A percentile compares a stretch with the other conserved stretches of the same genome.
Evolutionary conservation across 1,140 invertebrate species (phyloP).

Genomic region (Drosophila mojavensis): DNA sequence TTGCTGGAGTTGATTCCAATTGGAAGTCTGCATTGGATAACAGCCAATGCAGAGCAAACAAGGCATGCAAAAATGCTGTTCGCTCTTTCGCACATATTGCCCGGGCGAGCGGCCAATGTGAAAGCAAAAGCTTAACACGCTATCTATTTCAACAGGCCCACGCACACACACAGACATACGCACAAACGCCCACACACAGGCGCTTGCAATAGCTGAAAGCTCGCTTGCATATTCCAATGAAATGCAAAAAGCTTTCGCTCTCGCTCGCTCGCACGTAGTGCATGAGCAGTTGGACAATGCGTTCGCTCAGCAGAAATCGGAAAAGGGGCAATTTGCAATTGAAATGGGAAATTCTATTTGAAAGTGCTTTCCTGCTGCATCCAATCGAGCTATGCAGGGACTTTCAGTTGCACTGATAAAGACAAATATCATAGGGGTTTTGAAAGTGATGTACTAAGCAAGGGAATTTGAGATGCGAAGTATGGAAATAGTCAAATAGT

Average conservation of each 20-base stretch:
- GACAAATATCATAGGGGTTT: too few relatives aligned
- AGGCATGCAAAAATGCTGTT: not conserved
- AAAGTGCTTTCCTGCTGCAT: too few relatives aligned
- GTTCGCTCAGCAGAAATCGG: too few relatives aligned
- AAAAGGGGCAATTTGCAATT: too few relatives aligned
- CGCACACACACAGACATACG: not conserved
- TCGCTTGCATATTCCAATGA: not conserved
- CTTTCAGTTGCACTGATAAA: not conserved
- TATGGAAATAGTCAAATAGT: too few relatives aligned
- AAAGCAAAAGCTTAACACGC: not conserved
- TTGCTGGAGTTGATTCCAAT: not conserved
- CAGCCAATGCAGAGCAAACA: not conserved
- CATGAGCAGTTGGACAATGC: not conserved
- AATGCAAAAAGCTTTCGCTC: constrained; percentile 3
- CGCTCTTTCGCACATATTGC: not conserved
- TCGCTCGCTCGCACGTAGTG: not conserved
- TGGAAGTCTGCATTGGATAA: not conserved
- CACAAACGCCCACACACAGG: not conserved
- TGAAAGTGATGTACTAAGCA: too few relatives aligned
- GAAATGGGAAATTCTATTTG: too few relatives aligned
- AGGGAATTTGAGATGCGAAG: too few relatives aligned
- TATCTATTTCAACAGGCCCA: not conserved
- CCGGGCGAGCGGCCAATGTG: not conserved
- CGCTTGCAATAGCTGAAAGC: not conserved
- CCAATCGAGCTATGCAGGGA: too few relatives aligned